Evolutionary conservation across 2,888 invertebrate genomes (phyloP).

Genomic region (Scaptomyza cyrtandrae): DNA sequence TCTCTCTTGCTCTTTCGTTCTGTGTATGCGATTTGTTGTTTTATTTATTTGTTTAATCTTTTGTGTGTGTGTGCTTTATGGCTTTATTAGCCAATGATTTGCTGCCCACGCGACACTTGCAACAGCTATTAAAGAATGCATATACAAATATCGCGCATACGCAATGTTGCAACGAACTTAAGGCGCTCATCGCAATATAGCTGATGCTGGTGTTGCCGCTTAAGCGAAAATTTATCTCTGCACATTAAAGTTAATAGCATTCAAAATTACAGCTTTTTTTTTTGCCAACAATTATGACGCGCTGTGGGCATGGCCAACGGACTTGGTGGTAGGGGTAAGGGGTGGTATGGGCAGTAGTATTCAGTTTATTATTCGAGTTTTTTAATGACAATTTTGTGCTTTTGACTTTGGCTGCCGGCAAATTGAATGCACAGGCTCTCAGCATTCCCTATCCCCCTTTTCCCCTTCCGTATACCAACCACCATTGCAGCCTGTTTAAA

Average conservation of each 20-base stretch:
- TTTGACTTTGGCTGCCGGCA: conserved; percentile 38
- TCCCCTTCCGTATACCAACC: background rate
- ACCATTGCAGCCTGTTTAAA: conserved; percentile 7
- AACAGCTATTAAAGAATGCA: conserved; percentile 70
- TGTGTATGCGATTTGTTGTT: conserved; percentile 3
- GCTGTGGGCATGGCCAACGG: conserved; percentile 47
- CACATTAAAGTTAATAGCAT: conserved; percentile 71
- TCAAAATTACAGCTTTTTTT: conserved; percentile 74
- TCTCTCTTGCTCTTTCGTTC: background rate
- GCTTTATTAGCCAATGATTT: conserved; percentile 59
- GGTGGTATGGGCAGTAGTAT: conserved; percentile 8
- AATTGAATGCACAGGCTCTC: conserved; percentile 7
- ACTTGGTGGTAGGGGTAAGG: rapidly evolving
- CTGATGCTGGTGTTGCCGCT: conserved; percentile 34
- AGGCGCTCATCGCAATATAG: conserved; percentile 26
- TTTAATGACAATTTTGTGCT: conserved; percentile 71
- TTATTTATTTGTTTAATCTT: conserved; percentile 69
- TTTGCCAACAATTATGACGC: conserved; percentile 68
- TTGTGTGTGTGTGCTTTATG: conserved; percentile 64
- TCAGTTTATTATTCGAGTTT: conserved; percentile 59
- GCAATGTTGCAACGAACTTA: conserved; percentile 52
- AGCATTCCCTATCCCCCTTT: background rate
- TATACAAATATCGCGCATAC: conserved; percentile 69
- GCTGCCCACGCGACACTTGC: conserved; percentile 66
- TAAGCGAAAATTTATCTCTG: conserved; percentile 79